phyloP scores from a whole-genome alignment of 2,888 invertebrate genomes.

The Caenorhabditis uteleia region DNA sequence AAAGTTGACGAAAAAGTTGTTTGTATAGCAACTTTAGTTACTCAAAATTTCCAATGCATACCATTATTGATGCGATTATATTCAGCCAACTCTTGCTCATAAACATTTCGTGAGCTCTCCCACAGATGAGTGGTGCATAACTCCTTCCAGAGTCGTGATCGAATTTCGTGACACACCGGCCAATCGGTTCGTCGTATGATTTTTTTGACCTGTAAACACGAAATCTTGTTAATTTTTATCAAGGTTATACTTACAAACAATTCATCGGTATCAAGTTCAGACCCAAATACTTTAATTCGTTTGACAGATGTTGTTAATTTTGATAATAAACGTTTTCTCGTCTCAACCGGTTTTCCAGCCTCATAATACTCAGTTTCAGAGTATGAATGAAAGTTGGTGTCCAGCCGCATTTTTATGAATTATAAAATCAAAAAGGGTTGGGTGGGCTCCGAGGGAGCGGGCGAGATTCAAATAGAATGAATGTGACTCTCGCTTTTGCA shows the following conservation, averaged over 20 bases:
- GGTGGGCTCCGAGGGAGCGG: background rate
- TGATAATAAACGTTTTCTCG: too few relatives aligned
- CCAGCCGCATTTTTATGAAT: constrained; percentile 19
- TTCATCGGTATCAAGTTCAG: constrained; percentile 31
- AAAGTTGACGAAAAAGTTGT: background rate
- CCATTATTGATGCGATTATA: constrained; percentile 51
- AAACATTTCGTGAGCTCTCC: constrained; percentile 54
- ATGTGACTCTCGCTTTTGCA: too few relatives aligned
- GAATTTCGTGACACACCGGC: constrained; percentile 67
- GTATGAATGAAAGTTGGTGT: constrained; percentile 25
- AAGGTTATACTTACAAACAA: background rate
- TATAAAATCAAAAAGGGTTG: background rate
- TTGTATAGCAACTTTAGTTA: background rate
- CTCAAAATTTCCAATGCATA: constrained; percentile 8
- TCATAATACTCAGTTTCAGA: constrained; percentile 36
- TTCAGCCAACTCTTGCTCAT: constrained; percentile 49
- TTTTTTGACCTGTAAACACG: constrained; percentile 65
- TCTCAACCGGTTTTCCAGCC: too few relatives aligned
- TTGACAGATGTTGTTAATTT: background rate
- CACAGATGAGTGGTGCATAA: constrained; percentile 58
- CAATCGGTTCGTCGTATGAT: constrained; percentile 67
- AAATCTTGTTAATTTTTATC: background rate
- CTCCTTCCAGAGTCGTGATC: constrained; percentile 65
- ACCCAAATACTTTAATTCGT: constrained; percentile 13
- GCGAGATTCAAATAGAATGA: constrained; percentile 13